phyloP scores from a whole-genome alignment of 2,797 vertebrate species.

The Anisognathus igniventris region DNA sequence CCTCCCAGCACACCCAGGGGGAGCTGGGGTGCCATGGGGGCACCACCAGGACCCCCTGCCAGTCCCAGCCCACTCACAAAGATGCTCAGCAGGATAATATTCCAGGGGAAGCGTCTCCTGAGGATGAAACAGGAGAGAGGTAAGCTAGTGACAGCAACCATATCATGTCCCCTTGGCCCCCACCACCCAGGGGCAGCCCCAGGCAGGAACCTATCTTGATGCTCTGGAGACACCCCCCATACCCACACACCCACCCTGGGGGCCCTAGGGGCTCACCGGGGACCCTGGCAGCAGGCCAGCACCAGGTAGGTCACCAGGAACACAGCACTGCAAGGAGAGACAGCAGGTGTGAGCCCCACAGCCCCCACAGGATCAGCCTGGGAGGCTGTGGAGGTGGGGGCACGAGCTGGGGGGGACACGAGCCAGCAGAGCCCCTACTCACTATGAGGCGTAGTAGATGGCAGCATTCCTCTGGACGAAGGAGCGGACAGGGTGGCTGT shows the following conservation, averaged over 20 bases:
- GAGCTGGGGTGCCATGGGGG: background rate
- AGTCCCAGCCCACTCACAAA: constrained; percentile 82
- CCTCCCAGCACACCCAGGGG: background rate
- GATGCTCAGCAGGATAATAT: constrained; percentile 85
- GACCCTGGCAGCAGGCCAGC: constrained; percentile 87
- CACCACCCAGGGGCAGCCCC: background rate
- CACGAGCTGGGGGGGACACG: rapidly evolving
- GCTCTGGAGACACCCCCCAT: background rate
- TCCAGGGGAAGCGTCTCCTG: constrained; percentile 93
- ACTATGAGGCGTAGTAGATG: constrained; percentile 90
- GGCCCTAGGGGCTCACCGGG: constrained; percentile 78
- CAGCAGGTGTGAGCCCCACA: background rate
- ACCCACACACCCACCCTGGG: rapidly evolving
- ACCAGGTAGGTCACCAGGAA: constrained; percentile 86
- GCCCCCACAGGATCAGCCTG: no score
- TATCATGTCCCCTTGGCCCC: rapidly evolving
- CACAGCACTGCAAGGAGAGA: constrained; percentile 75
- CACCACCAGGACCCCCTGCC: background rate
- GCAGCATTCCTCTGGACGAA: constrained; percentile 80
- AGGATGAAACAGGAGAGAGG: rapidly evolving
- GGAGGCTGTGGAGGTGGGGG: background rate
- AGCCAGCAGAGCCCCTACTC: constrained; percentile 66
- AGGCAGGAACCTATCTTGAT: background rate
- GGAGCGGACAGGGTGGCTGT: constrained; percentile 77
- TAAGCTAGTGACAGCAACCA: background rate